Base-by-base conservation (phyloP, 2,888 invertebrate genomes). In the Volucella inanis region DNA sequence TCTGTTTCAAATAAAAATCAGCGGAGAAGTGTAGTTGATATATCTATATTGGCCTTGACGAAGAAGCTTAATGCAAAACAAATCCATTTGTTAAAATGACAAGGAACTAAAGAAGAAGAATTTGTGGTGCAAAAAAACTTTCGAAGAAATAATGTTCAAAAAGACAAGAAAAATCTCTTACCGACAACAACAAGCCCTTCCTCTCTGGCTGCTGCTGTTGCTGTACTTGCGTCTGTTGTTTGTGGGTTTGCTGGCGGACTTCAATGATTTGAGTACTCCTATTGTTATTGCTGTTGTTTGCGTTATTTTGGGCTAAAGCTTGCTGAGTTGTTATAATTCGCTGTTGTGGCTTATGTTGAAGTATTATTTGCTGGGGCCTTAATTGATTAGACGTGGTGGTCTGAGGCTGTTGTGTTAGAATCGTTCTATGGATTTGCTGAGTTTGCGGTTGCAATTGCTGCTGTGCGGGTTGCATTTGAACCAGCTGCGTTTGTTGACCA, bases 401-500 rank as follows among this genome's bases (percentile, higher is more conserved):
- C 54, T 90, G 89, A 38, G 88, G 82, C 75, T 90, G 90, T 81
- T 91, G 90, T 39, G 92, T 91, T 57, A 91, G 90, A 61, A 92
- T 91, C 38, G 92, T 92, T 82, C 92, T 89, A 87, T 91, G 91
- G 72, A 90, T 88, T 31, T 31, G 31, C 84, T 90, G 91, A 54
- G 59, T 68, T 22, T 78, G 87, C 22, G 87, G 88, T 12, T 83
- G 83, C 3, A 74, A 78, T 10, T 75, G 79, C 31, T 88, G 88
- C 59, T 80, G 87, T 64, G 89, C 75, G n/a, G 89, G 89, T 86
- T 92, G 92, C 80, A 92, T 90, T 89, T 92, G 92, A 81, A 92
- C 92, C 76, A 92, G 81, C 88, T 92, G 92, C 43, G 92, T 92
- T 85, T 91, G 92, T 84, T 92, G 92, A 10, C 92, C 92, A 52